phyloP scores from a whole-genome alignment of 2,113 vertebrate species.

The Erpornis zantholeuca region DNA sequence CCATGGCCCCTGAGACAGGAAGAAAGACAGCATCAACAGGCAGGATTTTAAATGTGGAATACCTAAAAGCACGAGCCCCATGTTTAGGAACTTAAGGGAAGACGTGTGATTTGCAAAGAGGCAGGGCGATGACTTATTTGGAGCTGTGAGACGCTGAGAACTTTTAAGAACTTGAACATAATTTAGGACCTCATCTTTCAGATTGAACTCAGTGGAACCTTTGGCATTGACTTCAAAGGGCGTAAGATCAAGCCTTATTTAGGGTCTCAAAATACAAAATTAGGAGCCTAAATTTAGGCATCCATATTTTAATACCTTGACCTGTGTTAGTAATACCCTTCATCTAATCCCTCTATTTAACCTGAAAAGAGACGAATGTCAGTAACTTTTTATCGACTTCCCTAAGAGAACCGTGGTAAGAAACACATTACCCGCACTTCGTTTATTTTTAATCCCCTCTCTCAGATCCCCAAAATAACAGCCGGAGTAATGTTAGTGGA shows the following conservation, averaged over 20 bases:
- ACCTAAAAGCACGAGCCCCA: background rate
- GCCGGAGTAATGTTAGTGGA: background rate
- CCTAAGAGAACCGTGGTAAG: background rate
- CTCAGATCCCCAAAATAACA: slow-evolving; percentile 17
- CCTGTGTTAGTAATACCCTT: background rate
- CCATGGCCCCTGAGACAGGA: background rate
- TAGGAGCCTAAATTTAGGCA: slow-evolving; percentile 13
- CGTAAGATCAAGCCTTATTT: slow-evolving; percentile 12
- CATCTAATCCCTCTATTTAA: background rate
- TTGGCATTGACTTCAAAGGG: slow-evolving; percentile 44
- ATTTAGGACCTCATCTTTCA: slow-evolving; percentile 15
- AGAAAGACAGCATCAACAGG: background rate
- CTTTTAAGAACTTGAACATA: slow-evolving; percentile 16
- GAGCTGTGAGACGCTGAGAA: background rate
- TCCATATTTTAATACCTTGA: slow-evolving; percentile 21
- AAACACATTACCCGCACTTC: background rate
- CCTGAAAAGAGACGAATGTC: background rate
- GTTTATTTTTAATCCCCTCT: slow-evolving; percentile 5
- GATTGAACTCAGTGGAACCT: background rate
- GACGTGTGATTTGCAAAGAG: background rate
- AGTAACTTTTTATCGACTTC: background rate
- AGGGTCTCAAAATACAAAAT: slow-evolving; percentile 17
- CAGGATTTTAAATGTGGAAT: slow-evolving; percentile 36
- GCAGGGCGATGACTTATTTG: background rate
- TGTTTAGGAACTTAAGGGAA: slow-evolving; percentile 19